Percentiles rank a stretch among this genome's conserved stretches.
Conservation (phyloP, 2,888 invertebrate species). For the Thereva nobilitata region DNA sequence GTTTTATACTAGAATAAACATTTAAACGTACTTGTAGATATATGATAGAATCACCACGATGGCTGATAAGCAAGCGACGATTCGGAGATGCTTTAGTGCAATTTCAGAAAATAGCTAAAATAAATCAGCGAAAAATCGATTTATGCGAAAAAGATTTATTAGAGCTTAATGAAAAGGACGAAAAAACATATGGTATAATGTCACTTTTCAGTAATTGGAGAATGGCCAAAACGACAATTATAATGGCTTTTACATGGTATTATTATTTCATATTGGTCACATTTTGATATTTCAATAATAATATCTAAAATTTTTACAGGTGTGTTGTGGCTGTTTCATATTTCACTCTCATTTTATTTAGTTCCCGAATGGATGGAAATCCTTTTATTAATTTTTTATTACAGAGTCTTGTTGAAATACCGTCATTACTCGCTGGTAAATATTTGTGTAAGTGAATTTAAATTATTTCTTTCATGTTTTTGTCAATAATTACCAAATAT, state of each 20-base stretch:
- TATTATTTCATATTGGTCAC: too few species aligned
- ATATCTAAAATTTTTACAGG: slow-evolving; percentile 51
- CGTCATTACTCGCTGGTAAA: slow-evolving; percentile 64
- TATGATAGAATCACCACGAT: slow-evolving; percentile 68
- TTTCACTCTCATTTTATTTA: slow-evolving; percentile 61
- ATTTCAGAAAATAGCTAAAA: slow-evolving; percentile 62
- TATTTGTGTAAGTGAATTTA: slow-evolving; percentile 52
- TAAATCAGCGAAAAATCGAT: slow-evolving; percentile 59
- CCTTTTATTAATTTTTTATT: slow-evolving; percentile 69
- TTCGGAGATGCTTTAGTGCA: slow-evolving; percentile 59
- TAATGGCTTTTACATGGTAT: slow-evolving; percentile 64
- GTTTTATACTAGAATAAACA: slow-evolving; percentile 43
- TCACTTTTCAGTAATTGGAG: slow-evolving; percentile 64
- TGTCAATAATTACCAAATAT: too few species aligned
- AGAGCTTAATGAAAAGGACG: slow-evolving; percentile 55
- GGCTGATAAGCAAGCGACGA: slow-evolving; percentile 64
- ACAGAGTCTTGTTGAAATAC: slow-evolving; percentile 67
- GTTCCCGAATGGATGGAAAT: slow-evolving; percentile 64
- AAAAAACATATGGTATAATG: slow-evolving; percentile 60
- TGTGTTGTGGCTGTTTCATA: slow-evolving; percentile 61
- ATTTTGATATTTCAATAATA: too few species aligned
- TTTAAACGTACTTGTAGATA: slow-evolving; percentile 54
- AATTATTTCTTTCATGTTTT: too few species aligned
- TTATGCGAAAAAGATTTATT: slow-evolving; percentile 57
- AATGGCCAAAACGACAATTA: slow-evolving; percentile 62